Evolutionary conservation across 2,113 vertebrate species (phyloP), one percentile per base, ranked within the genome.

Genomic region (Neopipo cinnamomea): DNA sequence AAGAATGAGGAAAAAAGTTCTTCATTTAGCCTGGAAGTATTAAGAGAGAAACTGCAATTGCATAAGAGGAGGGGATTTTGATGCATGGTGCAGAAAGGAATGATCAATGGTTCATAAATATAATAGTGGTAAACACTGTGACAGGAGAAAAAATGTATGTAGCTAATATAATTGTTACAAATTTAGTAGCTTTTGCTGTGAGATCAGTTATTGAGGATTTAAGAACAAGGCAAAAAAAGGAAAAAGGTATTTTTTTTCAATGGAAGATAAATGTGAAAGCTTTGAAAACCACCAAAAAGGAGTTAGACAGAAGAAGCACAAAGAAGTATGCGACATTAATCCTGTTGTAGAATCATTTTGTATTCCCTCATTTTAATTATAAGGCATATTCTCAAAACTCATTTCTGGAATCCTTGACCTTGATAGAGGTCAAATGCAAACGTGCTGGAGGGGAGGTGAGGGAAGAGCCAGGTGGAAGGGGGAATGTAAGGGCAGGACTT

Each of bases 131-230:
- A 93, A 95, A 94, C 91, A 88, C 47, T 67, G 71, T 85, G 89
- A 91, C 87, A 91, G 74, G 77, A 87, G 58, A 72, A 95, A 89
- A 96, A 93, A 85, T 71, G 35, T 83, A 56, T 70, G 75, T 86
- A 55, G 76, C 85, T 88, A 91, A 80, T 85, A 76, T 91, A 94
- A 96, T 95, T 96, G 85, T 93, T 95, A 96, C 87, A 93, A 93
- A 95, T 96, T 75, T 67, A 85, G 71, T 89, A 58, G 58, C 84
- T 92, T 76, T 80, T 91, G 50, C 88, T 93, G 50, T 58, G 65
- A 88, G 65, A 93, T 93, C 91, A 75, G 63, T 90, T 92, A 73
- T 76, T 65, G 77, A 49, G 55, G 61, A 70, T 78, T 96, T 95
- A 88, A 94, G 88, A 89, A 78, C 67, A 61, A 74, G 44, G 66